Conservation (phyloP, 2,888 invertebrate species). For the Hydropsyche betteni region DNA sequence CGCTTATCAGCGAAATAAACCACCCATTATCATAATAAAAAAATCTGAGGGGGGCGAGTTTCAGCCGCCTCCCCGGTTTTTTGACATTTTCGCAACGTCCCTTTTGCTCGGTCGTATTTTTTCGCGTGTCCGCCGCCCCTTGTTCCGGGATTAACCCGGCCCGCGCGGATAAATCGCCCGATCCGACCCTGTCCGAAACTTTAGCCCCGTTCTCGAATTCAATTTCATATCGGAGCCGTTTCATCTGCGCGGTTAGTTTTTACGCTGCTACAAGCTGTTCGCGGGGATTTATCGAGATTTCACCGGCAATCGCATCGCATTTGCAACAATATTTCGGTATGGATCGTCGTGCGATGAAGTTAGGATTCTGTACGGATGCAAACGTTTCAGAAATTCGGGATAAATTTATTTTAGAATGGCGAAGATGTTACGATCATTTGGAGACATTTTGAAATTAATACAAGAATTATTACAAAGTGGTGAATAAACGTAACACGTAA, state of each 20-base stretch:
- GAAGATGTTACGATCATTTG: too few relatives aligned
- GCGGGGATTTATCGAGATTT: background rate
- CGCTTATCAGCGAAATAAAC: slow-evolving; percentile 25
- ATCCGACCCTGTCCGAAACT: slow-evolving; percentile 24
- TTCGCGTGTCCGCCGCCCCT: background rate
- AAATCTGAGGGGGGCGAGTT: background rate
- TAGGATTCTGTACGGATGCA: too few relatives aligned
- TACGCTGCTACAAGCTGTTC: slow-evolving; percentile 22
- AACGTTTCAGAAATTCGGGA: too few relatives aligned
- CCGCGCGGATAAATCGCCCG: slow-evolving; percentile 19
- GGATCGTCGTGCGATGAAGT: too few relatives aligned
- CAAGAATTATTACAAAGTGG: background rate
- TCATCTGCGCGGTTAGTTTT: slow-evolving; percentile 28
- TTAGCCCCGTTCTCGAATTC: slow-evolving; percentile 28
- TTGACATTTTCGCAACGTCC: slow-evolving; percentile 25
- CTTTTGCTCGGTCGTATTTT: slow-evolving; percentile 8
- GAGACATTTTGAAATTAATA: background rate
- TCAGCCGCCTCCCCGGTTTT: background rate
- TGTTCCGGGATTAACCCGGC: slow-evolving; percentile 22
- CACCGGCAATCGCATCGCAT: background rate
- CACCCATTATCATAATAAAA: slow-evolving; percentile 27
- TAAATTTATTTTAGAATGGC: too few relatives aligned
- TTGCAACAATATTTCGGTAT: too few relatives aligned
- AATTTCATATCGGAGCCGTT: slow-evolving; percentile 27
- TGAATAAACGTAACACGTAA: slow-evolving; percentile 9